Base-by-base conservation (phyloP, 2,113 vertebrate species). In the Meleagris gallopavo region DNA sequence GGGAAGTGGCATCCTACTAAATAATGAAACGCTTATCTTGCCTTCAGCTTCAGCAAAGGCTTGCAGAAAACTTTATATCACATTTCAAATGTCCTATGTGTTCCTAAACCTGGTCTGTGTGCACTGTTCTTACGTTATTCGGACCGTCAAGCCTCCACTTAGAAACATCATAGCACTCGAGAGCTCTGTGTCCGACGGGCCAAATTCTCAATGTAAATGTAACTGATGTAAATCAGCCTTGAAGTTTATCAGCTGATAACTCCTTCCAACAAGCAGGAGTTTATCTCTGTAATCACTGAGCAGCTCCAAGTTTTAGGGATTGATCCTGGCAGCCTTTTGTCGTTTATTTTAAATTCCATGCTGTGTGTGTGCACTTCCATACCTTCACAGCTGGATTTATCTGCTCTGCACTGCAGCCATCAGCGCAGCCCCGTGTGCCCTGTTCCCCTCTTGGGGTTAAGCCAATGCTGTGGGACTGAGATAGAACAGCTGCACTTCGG, bases 11-110 rank as follows among this genome's bases (percentile, higher is more conserved):
- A 86, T 93, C 89, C 95, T 95, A 81, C 93, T 96, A 91, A 96
- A 97, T 94, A 95, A 95, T 95, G 83, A 78, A 95, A 78, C 86
- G 89, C 79, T 93, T 93, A 74, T 88, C 89, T 94, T 96, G 85
- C 79, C 83, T 93, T 94, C 75, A 93, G 69, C 93, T 93, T 88
- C 83, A 95, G 78, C 75, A 94, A 88, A 94, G 83, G 69, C 91
- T 94, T 87, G 25, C 70, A 77, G 87, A 93, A 95, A 92, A 93
- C 91, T 91, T 86, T 89, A 93, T 88, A 83, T 88, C 69, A 86
- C 93, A 81, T 87, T 95, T 96, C 85, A 71, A 67, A 77, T 91
- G 85, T 92, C 75, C 75, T 71, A 30, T 29, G 69, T 91, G 60
- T 93, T 94, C 76, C 64, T 80, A 54, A 48, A 61, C 22, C 72